A percentile compares a stretch with the other conserved stretches of the same genome.
Evolutionary conservation across 2,888 invertebrate genomes (phyloP).

Genomic region (Augochlorella aurata): DNA sequence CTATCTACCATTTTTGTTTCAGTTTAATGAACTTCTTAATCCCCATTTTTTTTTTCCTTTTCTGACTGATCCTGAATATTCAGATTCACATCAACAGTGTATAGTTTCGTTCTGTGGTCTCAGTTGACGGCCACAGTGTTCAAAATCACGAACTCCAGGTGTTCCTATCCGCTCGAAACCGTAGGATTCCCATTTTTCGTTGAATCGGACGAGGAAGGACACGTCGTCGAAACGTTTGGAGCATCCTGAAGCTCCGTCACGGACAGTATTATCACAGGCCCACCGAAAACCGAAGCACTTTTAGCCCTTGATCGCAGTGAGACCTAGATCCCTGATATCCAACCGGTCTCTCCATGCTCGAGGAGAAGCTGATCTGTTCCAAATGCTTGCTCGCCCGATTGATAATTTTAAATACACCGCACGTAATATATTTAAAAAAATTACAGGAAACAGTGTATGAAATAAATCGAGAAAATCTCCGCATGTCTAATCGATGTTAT

Average conservation of each 20-base stretch:
- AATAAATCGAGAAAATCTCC: slow-evolving; percentile 64
- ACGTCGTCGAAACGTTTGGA: slow-evolving; percentile 16
- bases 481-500: slow-evolving; percentile 8
- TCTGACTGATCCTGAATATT: too few species aligned
- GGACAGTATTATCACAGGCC: slow-evolving; percentile 9
- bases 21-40: too few species aligned
- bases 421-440: slow-evolving; percentile 63
- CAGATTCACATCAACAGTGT: too few species aligned
- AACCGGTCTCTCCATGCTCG: neutral
- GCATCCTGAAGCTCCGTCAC: neutral
- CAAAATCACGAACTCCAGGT: slow-evolving; percentile 14
- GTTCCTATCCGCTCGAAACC: slow-evolving; percentile 29
- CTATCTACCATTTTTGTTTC: too few species aligned
- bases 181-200: slow-evolving; percentile 31
- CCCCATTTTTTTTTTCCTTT: too few species aligned
- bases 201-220: slow-evolving; percentile 28
- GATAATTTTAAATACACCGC: slow-evolving; percentile 60
- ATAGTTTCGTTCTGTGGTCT: too few species aligned
- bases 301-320: neutral
- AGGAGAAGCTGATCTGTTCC: slow-evolving; percentile 41
- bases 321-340: neutral
- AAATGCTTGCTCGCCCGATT: slow-evolving; percentile 40
- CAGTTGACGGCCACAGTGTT: too few species aligned
- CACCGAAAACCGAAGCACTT: neutral
- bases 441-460: slow-evolving; percentile 66